Evolutionary conservation across 1,140 invertebrate genomes (phyloP), one percentile per base, ranked within the genome.

Genomic region (Drosophila aff.): DNA sequence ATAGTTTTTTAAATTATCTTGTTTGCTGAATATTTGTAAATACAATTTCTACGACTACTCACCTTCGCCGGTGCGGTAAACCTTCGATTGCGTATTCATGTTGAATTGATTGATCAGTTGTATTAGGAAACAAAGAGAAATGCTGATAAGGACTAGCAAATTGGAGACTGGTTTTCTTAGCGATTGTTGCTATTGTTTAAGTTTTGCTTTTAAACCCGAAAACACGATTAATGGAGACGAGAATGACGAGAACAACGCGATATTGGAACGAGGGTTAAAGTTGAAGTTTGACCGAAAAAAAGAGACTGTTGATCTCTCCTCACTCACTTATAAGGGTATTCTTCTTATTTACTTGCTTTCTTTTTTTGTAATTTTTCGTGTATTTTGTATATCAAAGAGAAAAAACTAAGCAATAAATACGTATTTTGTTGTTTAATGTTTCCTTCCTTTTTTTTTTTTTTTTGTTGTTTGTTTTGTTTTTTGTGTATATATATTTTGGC

Each of bases 21-120:
- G 13, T 38, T 38, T 15, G 11, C 13, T 38, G 9, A 33, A 33
- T 33, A 33, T 33, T 6, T 41, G 8, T 41, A 33, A 58, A 15
- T 33, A 41, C 11, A 16, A 26, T 31, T 26, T n/a, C 28, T 15
- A 33, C 13, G 8, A 55, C 8, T 31, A 65, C 80, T 89, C 66
- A 91, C 86, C 86, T 86, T 91, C 86, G 66, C 91, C 91, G n/a
- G 81, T 81, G 67, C 91, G 91, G 79, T 92, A 92, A 77, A 79
- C 89, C 78, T 92, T 92, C 58, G 91, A 92, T 82, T 92, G 91
- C 52, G 91, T 87, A 76, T 92, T 92, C 91, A 92, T 92, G 43
- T 67, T 92, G 77, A 68, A 64, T 79, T 64, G 65, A 76, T 86
- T 79, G 62, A 53, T 82, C 72, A 65, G 50, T 61, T 72, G 0